Evolutionary conservation across 2,113 vertebrate genomes (phyloP).

Genomic region (Channa maculata): DNA sequence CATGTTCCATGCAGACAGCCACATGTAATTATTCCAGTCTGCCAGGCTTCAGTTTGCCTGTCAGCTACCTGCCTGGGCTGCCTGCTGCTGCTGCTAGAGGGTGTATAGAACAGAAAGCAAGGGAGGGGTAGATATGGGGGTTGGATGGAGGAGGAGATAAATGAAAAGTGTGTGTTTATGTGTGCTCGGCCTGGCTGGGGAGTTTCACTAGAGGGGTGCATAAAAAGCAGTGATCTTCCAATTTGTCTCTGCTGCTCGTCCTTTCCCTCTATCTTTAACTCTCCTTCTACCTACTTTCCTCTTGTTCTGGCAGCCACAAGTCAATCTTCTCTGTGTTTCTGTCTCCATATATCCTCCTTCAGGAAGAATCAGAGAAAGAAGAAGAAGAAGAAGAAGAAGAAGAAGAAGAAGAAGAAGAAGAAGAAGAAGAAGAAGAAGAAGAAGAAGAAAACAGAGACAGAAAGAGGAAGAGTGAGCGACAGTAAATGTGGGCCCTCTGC

Average conservation of each 20-base stretch:
- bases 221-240: constrained; percentile 78
- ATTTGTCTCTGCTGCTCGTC: constrained; percentile 73
- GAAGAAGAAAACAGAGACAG: constrained; percentile 33
- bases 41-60: constrained; percentile 77
- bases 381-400: constrained; percentile 6
- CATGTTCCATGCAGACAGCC: constrained; percentile 77
- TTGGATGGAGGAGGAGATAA: constrained; percentile 32
- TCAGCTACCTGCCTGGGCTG: constrained; percentile 78
- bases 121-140: constrained; percentile 47
- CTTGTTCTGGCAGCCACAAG: constrained; percentile 65
- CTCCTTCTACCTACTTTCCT: constrained; percentile 58
- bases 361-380: constrained; percentile 38
- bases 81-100: constrained; percentile 69
- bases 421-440: constrained; percentile 8
- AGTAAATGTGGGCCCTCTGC: constrained; percentile 76
- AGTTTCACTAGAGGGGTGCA: constrained; percentile 73
- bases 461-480: constrained; percentile 65
- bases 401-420: constrained; percentile 27
- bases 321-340: constrained; percentile 59
- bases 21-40: constrained; percentile 84
- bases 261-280: constrained; percentile 65
- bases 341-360: constrained; percentile 57
- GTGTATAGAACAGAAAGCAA: constrained; percentile 51
- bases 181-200: constrained; percentile 60
- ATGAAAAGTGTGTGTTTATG: constrained; percentile 19